Percentiles rank a stretch among this genome's conserved stretches.
Conservation (phyloP, 2,113 vertebrate species). For the Hippocampus comes region DNA sequence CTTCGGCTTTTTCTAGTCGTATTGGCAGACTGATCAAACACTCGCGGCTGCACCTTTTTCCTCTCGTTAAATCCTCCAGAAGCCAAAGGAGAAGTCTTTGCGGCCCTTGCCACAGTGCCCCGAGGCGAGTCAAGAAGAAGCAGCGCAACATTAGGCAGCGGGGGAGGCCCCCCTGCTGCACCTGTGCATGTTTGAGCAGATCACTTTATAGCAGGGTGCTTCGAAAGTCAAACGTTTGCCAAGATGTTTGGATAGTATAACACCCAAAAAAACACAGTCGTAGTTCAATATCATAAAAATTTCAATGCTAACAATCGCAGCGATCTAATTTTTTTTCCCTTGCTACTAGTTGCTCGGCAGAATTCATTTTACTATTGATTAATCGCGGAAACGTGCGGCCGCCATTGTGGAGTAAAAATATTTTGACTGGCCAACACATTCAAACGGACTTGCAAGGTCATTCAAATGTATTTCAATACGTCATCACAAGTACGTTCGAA, state of each 20-base stretch:
- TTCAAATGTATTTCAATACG: too few relatives aligned
- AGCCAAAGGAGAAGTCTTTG: slow-evolving; percentile 26
- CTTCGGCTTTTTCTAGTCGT: slow-evolving; percentile 13
- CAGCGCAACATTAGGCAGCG: slow-evolving; percentile 61
- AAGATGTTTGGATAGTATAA: not conserved
- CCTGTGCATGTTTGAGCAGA: slow-evolving; percentile 67
- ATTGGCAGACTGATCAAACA: slow-evolving; percentile 56
- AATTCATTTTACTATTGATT: not conserved
- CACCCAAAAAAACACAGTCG: not conserved
- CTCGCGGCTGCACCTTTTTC: slow-evolving; percentile 51
- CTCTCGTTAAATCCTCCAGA: slow-evolving; percentile 30
- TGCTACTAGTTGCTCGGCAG: not conserved
- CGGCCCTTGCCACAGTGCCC: slow-evolving; percentile 21
- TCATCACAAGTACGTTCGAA: too few relatives aligned
- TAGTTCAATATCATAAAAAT: not conserved
- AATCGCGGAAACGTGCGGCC: too few relatives aligned
- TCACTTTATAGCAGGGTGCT: slow-evolving; percentile 66
- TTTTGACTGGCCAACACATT: too few relatives aligned
- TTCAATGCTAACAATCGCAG: not conserved
- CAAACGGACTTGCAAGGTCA: too few relatives aligned
- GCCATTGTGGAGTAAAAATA: too few relatives aligned
- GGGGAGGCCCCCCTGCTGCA: slow-evolving; percentile 60
- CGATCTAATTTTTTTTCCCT: not conserved
- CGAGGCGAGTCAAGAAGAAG: slow-evolving; percentile 52
- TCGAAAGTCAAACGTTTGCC: slow-evolving; percentile 36